A percentile compares a stretch with the other conserved stretches of the same genome.
These are phyloP conservation scores for Peromyscus aztecus DNA, from an alignment of 2,797 vertebrate species.

Conservation along the genomic window DNA sequence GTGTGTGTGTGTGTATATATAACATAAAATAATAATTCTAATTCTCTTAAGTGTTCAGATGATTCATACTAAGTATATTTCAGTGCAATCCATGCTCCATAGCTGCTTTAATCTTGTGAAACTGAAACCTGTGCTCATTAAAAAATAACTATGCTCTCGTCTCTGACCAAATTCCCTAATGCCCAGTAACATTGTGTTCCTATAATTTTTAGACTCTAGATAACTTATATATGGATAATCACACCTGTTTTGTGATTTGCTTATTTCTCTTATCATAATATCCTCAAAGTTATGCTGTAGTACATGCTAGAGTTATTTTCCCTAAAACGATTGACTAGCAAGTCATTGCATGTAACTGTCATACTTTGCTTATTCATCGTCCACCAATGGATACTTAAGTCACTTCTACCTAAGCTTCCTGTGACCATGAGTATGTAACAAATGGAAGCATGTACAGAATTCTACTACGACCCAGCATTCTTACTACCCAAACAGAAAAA, in stretches of 20 bases:
- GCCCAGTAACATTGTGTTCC: background rate
- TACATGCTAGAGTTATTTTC: background rate
- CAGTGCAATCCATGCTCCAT: background rate
- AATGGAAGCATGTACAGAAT: no score
- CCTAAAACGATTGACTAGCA: background rate
- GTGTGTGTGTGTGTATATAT: background rate
- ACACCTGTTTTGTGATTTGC: background rate
- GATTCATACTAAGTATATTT: background rate
- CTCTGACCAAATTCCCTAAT: background rate
- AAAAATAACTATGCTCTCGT: background rate
- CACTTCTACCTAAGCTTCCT: background rate
- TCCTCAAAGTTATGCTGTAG: background rate
- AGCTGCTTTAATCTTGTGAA: background rate
- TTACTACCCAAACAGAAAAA: background rate
- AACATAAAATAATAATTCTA: background rate
- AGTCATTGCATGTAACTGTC: background rate
- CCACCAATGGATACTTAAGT: background rate
- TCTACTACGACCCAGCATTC: no score
- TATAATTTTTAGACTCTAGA: background rate
- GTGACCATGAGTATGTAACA: background rate
- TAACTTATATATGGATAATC: no score
- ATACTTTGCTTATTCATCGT: background rate
- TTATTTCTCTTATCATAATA: background rate
- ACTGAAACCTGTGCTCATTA: background rate
- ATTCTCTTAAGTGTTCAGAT: background rate